Base-by-base conservation (phyloP, 2,888 invertebrate species). In the Adelognathus sp. region DNA sequence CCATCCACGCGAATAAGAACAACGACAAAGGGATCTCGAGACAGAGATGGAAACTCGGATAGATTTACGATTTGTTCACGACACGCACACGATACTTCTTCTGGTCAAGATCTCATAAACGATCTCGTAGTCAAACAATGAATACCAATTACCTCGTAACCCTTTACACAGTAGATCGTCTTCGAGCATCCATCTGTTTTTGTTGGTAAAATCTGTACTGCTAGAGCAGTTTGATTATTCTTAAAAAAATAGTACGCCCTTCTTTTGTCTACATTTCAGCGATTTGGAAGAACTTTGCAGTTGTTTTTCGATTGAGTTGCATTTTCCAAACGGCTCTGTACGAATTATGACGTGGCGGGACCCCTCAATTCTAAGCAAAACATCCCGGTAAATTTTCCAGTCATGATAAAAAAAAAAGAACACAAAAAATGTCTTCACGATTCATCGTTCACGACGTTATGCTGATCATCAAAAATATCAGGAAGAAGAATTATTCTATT, bases 41-140 rank as follows among this genome's bases (percentile, higher is more conserved):
- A 61, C 52, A 61, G 46, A 58, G 31, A 50, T 52, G 33, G 36
- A 63, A 73, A 61, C 50, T 67, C 58, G 58, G 67, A 73, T 52
- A 63, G 77, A 77, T 77, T 77, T 77, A 77, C 63, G 67, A 73
- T 56, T 67, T 46, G 60, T 29, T 46, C 61, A 29, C 36, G 63
- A 73, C 73, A 56, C 63, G 66, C 60, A 46, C 31, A 21, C 70
- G 39, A 7, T 11, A 58, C 50, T 58, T 36, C 44, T 29, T 33
- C 46, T 18, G 31, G 46, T 63, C 50, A n/a, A 50, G 31, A 64
- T 66, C 14, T 3, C 29, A 6, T 11, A 50, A 50, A 21, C 50
- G 24, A 50, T 50, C 21, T 24, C 21, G 21, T 11, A 11, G 50
- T 50, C 50, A 21, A 21, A 50, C 50, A 21, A 21, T 24, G 24